A percentile compares a stretch with the other conserved stretches of the same genome.
Evolutionary conservation across 1,140 invertebrate species (phyloP).

Genomic region (Aphidius ervi): DNA sequence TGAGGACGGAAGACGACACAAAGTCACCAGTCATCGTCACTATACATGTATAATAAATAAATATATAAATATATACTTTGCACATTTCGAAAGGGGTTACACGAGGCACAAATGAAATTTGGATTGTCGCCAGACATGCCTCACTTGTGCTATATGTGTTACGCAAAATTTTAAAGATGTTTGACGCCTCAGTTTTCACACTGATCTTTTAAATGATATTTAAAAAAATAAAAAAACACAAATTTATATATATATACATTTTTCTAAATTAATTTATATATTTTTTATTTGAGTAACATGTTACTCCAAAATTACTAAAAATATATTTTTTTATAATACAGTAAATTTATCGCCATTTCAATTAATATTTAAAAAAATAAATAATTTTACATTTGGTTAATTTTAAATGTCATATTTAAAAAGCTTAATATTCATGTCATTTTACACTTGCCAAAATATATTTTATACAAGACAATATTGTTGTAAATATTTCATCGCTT

Average conservation of each 20-base stretch:
- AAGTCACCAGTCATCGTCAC: constrained; percentile 25
- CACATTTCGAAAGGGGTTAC: constrained; percentile 13
- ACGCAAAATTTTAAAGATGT: background rate
- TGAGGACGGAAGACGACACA: constrained; percentile 15
- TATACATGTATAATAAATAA: constrained; percentile 15
- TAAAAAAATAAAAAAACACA: no score
- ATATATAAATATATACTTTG: background rate
- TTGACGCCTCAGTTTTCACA: background rate
- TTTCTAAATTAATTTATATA: no score
- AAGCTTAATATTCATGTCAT: no score
- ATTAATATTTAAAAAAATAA: no score
- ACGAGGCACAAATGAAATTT: constrained; percentile 16
- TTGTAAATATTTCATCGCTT: background rate
- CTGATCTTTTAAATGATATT: constrained; percentile 4
- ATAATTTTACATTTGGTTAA: no score
- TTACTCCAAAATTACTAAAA: background rate
- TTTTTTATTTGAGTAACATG: no score
- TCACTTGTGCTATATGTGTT: constrained; percentile 5
- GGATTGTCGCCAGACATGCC: constrained; percentile 22
- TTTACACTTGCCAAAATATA: no score
- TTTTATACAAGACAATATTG: background rate
- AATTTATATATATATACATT: no score
- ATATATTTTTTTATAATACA: background rate
- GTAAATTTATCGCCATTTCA: no score
- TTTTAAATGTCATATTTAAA: no score